A percentile compares a stretch with the other conserved stretches of the same genome.
phyloP scores from a whole-genome alignment of 2,888 invertebrate genomes.

The Brachyptera risi region DNA sequence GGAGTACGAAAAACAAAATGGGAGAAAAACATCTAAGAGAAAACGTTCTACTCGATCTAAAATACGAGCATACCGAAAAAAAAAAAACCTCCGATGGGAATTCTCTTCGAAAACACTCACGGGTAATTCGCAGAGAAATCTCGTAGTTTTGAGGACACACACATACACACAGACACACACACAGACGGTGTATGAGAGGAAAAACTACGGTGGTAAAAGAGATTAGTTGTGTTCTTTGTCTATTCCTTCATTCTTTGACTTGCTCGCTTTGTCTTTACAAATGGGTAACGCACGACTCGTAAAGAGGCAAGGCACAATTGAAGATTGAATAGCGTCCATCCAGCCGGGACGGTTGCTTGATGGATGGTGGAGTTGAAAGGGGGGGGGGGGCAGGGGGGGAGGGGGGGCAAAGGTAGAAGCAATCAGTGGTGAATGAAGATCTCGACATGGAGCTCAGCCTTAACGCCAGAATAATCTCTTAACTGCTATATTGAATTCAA shows the following conservation, averaged over 20 bases:
- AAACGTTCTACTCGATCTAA: no score
- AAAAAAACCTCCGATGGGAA: not conserved
- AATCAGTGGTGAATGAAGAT: constrained; percentile 19
- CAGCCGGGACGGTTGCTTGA: constrained; percentile 10
- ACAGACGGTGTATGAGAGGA: not conserved
- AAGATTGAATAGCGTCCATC: constrained; percentile 18
- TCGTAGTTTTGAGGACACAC: no score
- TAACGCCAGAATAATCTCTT: constrained; percentile 4
- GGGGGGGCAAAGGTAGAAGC: constrained; percentile 7
- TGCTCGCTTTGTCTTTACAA: constrained; percentile 18
- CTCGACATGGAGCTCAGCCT: constrained; percentile 2
- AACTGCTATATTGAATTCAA: constrained; percentile 19
- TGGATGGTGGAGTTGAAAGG: not conserved
- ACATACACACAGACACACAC: no score
- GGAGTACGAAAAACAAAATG: no score
- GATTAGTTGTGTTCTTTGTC: constrained; percentile 17
- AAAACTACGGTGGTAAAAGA: constrained; percentile 15
- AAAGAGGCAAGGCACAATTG: constrained; percentile 10
- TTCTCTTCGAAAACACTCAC: not conserved
- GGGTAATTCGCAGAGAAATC: no score
- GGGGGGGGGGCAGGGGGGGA: not conserved
- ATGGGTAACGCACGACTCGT: constrained; percentile 8
- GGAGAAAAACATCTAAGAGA: no score
- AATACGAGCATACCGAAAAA: no score
- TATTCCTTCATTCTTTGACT: constrained; percentile 19